These are phyloP conservation scores for Anarrhichthys ocellatus DNA, from an alignment of 2,113 vertebrate genomes.

Conservation along the genomic window DNA sequence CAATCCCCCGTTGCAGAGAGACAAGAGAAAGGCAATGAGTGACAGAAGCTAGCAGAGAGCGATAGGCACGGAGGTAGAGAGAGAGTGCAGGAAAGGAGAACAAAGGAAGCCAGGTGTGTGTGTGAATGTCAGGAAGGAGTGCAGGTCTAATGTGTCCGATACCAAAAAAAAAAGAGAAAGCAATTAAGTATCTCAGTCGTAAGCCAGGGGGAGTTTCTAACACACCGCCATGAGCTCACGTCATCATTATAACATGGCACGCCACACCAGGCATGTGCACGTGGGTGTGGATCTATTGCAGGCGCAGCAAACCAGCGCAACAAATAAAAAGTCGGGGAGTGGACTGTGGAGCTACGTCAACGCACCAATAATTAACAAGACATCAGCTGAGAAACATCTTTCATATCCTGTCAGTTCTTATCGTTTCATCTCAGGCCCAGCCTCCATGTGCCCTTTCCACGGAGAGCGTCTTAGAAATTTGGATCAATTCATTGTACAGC, in stretches of 20 bases:
- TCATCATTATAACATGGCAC: constrained; percentile 41
- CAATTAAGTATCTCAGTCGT: constrained; percentile 52
- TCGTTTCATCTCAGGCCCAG: not conserved
- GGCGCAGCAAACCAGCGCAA: not conserved
- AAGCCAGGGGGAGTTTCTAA: constrained; percentile 48
- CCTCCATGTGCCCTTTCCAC: not conserved
- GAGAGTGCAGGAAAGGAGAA: constrained; percentile 38
- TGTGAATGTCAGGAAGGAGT: constrained; percentile 38
- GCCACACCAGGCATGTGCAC: constrained; percentile 26
- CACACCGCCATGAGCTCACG: constrained; percentile 51
- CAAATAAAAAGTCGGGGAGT: constrained; percentile 24
- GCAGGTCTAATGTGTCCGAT: constrained; percentile 45
- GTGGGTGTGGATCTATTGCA: constrained; percentile 32
- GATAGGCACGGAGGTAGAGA: constrained; percentile 24
- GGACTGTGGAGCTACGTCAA: not conserved
- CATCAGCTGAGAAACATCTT: not conserved
- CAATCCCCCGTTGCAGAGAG: constrained; percentile 69
- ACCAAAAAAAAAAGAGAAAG: constrained; percentile 47
- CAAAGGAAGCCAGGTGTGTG: constrained; percentile 59
- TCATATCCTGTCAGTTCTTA: constrained; percentile 9
- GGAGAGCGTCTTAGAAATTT: constrained; percentile 15
- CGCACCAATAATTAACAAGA: constrained; percentile 20
- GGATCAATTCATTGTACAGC: constrained; percentile 50
- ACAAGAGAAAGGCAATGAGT: constrained; percentile 58
- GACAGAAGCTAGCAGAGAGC: constrained; percentile 27